Evolutionary conservation across 2,888 invertebrate species (phyloP), one percentile per base, ranked within the genome.

Genomic region (Epinotia bilunana): DNA sequence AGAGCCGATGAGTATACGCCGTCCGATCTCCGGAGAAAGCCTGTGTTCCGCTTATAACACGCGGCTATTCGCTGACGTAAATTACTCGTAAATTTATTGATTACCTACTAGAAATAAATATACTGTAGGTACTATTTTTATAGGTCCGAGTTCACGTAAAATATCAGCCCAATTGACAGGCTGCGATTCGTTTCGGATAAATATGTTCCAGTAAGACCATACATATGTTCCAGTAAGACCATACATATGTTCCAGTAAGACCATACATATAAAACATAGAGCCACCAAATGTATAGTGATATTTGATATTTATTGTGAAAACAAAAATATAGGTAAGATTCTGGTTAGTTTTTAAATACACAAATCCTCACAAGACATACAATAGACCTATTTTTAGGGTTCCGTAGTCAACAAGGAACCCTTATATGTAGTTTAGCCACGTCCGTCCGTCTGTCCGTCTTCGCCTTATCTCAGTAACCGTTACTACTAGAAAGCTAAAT

Each of bases 1-100:
- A 81, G 86, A 89, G 90, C 90, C 88, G 90, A 89, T 89, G 86
- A 85, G 84, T 88, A 86, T 84, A 86, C 86, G 86, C 80, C 83
- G 82, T 80, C 81, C 82, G 83, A 87, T 87, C 87, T 84, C 83
- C 83, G 88, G 91, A 91, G 92, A 92, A 91, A 92, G 91, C 90
- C 87, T 79, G 83, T 86, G 89, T 87, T 86, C 88, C 88, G 87
- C 86, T 90, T 90, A 88, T 84, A 83, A 84, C 86, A 83, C 81
- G 82, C 81, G 83, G 80, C 87, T 87, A 86, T 87, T 86, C 83
- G 79, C 83, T 77, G 85, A 86, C 86, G 86, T 84, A 87, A 87
- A 89, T 88, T 86, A 88, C 86, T 87, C 85, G 86, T 90, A 88
- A 89, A 88, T 88, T 88, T 85, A 86, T 86, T 79, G 84, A 87